These are phyloP conservation scores for Heliconius eleuchia DNA, from an alignment of 1,140 invertebrate genomes.

Conservation along the genomic window DNA sequence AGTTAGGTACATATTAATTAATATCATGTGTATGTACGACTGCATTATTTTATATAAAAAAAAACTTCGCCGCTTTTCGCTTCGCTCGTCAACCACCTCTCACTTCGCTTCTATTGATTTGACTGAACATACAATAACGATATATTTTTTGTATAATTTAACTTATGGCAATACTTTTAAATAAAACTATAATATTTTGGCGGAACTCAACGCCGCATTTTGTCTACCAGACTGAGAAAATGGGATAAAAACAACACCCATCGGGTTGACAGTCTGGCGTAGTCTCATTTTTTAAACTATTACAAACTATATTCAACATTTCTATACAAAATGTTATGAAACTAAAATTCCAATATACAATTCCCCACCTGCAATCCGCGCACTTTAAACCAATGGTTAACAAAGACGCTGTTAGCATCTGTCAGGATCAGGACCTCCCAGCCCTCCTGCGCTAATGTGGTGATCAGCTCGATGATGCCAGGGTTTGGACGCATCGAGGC, in stretches of 20 bases:
- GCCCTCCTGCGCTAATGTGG: constrained; percentile 44
- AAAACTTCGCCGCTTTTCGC: no score
- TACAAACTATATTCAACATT: neutral
- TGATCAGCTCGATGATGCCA: constrained; percentile 57
- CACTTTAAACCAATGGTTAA: constrained; percentile 63
- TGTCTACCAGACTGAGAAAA: neutral
- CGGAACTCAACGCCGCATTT: neutral
- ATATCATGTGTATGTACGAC: neutral
- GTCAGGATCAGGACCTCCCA: constrained; percentile 66
- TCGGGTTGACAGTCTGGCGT: no score
- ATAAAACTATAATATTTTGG: neutral
- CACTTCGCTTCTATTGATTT: no score
- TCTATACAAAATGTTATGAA: neutral
- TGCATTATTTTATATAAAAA: no score
- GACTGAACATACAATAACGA: no score
- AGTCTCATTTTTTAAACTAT: no score
- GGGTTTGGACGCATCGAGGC: constrained; percentile 57
- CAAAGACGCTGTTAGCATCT: constrained; percentile 68
- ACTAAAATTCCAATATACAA: neutral
- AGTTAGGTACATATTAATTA: neutral
- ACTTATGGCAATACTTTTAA: no score
- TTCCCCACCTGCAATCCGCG: constrained; percentile 54
- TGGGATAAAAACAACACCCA: no score
- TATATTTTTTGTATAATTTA: no score
- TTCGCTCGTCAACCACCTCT: no score